A percentile compares a stretch with the other conserved stretches of the same genome.
Conservation (phyloP, 2,888 invertebrate genomes). For the Resseliella maxima region DNA sequence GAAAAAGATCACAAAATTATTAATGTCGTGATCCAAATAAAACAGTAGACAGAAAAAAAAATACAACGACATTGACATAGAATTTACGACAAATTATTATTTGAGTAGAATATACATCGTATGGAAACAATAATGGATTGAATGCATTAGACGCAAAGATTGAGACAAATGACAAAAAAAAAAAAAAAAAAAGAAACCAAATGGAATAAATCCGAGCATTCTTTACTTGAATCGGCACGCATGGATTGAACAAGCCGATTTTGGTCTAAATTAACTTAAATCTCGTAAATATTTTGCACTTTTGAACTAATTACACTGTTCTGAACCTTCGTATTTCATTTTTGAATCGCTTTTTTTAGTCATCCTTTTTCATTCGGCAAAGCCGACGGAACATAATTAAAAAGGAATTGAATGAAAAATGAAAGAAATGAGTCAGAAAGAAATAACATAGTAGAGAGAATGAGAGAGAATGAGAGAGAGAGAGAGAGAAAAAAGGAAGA, state of each 20-base stretch:
- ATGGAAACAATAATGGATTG: background rate
- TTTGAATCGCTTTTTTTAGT: background rate
- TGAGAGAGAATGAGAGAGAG: no score
- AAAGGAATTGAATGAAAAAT: background rate
- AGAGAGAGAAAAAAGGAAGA: no score
- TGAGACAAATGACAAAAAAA: background rate
- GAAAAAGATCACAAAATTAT: background rate
- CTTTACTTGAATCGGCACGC: background rate
- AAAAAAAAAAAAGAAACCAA: background rate
- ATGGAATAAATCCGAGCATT: background rate
- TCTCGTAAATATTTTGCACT: conserved; percentile 55
- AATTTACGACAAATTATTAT: conserved; percentile 1
- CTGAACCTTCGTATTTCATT: background rate
- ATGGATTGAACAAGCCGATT: conserved; percentile 7
- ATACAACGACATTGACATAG: background rate
- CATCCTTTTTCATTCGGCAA: no score
- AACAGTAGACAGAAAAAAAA: background rate
- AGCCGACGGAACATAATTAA: background rate
- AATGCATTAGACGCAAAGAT: conserved; percentile 3
- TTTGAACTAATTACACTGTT: conserved; percentile 20
- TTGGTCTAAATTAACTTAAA: conserved; percentile 53
- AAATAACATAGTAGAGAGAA: no score
- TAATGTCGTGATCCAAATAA: background rate
- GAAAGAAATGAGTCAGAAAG: no score
- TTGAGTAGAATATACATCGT: background rate